Conservation (phyloP, 2,888 invertebrate species). For the Andrena camellia region DNA sequence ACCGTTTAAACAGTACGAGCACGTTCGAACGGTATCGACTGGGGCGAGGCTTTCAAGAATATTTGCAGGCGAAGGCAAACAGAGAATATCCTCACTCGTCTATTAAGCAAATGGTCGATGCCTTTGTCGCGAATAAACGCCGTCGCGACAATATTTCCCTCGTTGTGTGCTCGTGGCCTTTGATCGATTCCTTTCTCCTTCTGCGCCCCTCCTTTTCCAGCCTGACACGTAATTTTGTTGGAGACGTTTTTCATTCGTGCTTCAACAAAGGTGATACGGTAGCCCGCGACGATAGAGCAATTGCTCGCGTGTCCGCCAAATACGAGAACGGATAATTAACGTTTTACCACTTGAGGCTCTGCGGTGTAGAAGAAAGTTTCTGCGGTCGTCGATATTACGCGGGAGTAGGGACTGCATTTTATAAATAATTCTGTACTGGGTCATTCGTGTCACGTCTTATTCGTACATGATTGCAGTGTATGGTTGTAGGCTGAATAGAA, state of each 20-base stretch:
- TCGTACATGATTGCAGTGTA: no score
- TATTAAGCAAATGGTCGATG: constrained; percentile 46
- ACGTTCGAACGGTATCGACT: constrained; percentile 31
- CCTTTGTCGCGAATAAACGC: constrained; percentile 31
- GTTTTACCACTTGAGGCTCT: no score
- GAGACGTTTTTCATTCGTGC: not conserved
- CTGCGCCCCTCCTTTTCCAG: not conserved
- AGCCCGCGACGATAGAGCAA: constrained; percentile 9
- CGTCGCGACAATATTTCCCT: constrained; percentile 16
- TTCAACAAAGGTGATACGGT: no score
- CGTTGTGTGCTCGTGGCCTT: not conserved
- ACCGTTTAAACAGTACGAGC: constrained; percentile 13
- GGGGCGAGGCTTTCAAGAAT: constrained; percentile 41
- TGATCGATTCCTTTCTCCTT: constrained; percentile 13
- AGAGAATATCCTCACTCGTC: constrained; percentile 34
- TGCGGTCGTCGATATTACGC: no score
- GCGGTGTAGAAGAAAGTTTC: no score
- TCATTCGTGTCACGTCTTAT: no score
- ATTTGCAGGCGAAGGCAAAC: constrained; percentile 35
- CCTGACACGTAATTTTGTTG: constrained; percentile 1
- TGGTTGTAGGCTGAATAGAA: not conserved
- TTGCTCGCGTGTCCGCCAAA: not conserved
- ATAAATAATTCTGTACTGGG: no score
- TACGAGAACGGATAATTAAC: no score
- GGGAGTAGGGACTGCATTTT: no score